phyloP scores from a whole-genome alignment of 2,888 invertebrate species.

The Spodoptera littoralis region DNA sequence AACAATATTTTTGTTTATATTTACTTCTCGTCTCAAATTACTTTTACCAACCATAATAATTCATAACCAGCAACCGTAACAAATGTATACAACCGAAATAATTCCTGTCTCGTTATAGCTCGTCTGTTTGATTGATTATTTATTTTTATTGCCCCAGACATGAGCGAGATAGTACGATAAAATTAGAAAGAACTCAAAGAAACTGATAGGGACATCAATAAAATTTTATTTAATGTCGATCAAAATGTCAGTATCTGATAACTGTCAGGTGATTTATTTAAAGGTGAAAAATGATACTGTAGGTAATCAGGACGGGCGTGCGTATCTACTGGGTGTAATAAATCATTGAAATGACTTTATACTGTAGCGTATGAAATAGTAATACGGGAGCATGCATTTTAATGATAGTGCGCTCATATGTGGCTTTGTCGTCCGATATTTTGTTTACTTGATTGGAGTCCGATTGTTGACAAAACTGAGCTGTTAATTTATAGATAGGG shows the following conservation, averaged over 20 bases:
- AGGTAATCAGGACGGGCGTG: slow-evolving; percentile 43
- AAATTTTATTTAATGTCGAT: slow-evolving; percentile 68
- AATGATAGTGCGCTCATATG: slow-evolving; percentile 42
- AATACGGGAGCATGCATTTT: slow-evolving; percentile 41
- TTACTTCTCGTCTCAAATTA: not conserved
- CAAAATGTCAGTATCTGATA: slow-evolving; percentile 65
- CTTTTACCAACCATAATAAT: slow-evolving; percentile 10
- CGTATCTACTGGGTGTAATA: slow-evolving; percentile 42
- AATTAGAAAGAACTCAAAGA: slow-evolving; percentile 53
- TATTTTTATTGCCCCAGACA: slow-evolving; percentile 66
- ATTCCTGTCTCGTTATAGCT: slow-evolving; percentile 44
- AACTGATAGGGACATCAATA: slow-evolving; percentile 63
- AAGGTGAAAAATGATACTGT: slow-evolving; percentile 55
- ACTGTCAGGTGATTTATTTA: slow-evolving; percentile 65
- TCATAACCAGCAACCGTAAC: slow-evolving; percentile 19
- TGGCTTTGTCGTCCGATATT: slow-evolving; percentile 36
- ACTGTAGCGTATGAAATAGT: slow-evolving; percentile 33
- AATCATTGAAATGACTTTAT: slow-evolving; percentile 53
- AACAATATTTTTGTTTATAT: not conserved
- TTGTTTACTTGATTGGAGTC: slow-evolving; percentile 47
- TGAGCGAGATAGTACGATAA: slow-evolving; percentile 38
- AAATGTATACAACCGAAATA: slow-evolving; percentile 41
- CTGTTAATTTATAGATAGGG: slow-evolving; percentile 43
- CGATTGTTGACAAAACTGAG: slow-evolving; percentile 38
- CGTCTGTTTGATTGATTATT: slow-evolving; percentile 66